phyloP scores from a whole-genome alignment of 2,888 invertebrate species.

The Platycnemis pennipes region DNA sequence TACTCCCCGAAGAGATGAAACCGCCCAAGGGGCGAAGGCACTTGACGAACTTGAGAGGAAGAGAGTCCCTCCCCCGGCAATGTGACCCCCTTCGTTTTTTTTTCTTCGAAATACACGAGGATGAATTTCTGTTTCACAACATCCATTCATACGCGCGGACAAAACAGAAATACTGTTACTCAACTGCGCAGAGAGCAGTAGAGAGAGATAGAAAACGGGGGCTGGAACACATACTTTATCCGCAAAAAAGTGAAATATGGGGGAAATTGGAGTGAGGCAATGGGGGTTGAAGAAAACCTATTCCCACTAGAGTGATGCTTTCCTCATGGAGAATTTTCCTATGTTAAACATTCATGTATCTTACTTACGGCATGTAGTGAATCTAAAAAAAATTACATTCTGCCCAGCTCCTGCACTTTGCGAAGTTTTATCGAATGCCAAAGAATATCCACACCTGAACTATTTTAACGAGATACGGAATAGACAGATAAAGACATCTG shows the following conservation, averaged over 20 bases:
- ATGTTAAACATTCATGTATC: background rate
- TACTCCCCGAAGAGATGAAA: background rate
- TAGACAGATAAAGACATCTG: too few species aligned
- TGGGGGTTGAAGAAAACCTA: background rate
- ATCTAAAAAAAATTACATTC: too few species aligned
- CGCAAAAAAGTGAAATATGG: background rate
- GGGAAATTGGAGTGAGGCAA: background rate
- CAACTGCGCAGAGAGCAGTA: background rate
- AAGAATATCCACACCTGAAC: too few species aligned
- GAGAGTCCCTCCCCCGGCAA: background rate
- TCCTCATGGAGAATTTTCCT: background rate
- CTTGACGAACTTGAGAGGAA: background rate
- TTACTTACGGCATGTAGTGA: too few species aligned
- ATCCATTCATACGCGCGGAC: background rate
- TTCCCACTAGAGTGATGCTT: background rate
- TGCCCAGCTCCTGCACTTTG: too few species aligned
- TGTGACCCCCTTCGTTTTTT: background rate
- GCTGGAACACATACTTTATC: too few species aligned
- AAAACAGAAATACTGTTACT: background rate
- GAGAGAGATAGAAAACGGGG: too few species aligned
- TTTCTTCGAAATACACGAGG: background rate
- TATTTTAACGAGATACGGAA: too few species aligned
- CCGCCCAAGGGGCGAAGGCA: background rate
- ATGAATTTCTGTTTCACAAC: background rate
- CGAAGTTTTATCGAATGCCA: too few species aligned